Conservation (phyloP, 37 sponge, comb jelly and placozoan genomes). For the Ianthella basta region DNA sequence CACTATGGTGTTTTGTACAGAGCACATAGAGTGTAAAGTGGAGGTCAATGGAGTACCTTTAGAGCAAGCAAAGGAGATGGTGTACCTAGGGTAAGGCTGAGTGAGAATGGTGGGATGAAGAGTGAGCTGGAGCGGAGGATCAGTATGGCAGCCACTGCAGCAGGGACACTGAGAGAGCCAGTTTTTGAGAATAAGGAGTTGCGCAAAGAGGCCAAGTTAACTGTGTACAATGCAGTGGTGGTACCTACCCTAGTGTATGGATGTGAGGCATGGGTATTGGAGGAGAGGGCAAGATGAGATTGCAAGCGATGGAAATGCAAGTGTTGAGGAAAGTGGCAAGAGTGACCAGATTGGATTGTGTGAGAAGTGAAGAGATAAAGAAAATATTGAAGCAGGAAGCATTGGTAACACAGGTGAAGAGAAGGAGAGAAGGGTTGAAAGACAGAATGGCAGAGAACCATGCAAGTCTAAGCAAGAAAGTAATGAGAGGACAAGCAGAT, state of each 20-base stretch:
- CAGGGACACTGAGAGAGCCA: no score
- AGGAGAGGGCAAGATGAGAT: not conserved
- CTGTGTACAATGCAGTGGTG: constrained; percentile 4
- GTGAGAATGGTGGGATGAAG: no score
- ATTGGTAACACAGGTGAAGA: constrained; percentile 3
- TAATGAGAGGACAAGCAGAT: not conserved
- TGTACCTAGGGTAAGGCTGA: no score
- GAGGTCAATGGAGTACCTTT: no score
- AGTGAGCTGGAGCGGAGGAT: no score
- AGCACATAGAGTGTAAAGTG: no score
- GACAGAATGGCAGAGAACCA: not conserved
- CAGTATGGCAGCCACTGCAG: no score
- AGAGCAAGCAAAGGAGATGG: no score
- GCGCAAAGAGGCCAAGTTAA: no score
- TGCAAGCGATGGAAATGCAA: not conserved
- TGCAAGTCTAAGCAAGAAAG: not conserved
- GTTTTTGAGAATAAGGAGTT: no score
- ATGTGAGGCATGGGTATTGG: not conserved
- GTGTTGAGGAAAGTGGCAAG: not conserved
- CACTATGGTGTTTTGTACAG: no score
- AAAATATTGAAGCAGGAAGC: constrained; percentile 9
- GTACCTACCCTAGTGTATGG: constrained; percentile 7
- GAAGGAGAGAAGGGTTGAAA: not conserved
- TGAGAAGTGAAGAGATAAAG: not conserved
- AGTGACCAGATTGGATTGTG: not conserved